Evolutionary conservation across 2,113 vertebrate species (phyloP).

Genomic region (chimpanzee (Pan troglodytes)): NHGRI_mPanTro3-v2.1_pri NC_072410.2:36247001-36247500

Average conservation of each 20-base stretch:
- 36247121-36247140: neutral
- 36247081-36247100: neutral
- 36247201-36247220: neutral
- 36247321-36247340: neutral
- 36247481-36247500: conserved; percentile 14
- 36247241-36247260: neutral
- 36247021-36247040: neutral
- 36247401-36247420: neutral
- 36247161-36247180: neutral
- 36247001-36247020: neutral
- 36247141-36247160: neutral
- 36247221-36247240: neutral
- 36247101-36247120: neutral
- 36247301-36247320: conserved; percentile 5
- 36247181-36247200: neutral
- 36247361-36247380: neutral
- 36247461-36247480: neutral
- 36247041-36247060: neutral
- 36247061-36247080: neutral
- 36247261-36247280: neutral
- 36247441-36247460: conserved; percentile 25
- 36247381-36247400: neutral
- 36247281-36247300: neutral
- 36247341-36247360: neutral
- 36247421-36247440: neutral